These are phyloP conservation scores for Podocnemis expansa DNA, from an alignment of 2,113 vertebrate species.

Conservation along the genomic window DNA sequence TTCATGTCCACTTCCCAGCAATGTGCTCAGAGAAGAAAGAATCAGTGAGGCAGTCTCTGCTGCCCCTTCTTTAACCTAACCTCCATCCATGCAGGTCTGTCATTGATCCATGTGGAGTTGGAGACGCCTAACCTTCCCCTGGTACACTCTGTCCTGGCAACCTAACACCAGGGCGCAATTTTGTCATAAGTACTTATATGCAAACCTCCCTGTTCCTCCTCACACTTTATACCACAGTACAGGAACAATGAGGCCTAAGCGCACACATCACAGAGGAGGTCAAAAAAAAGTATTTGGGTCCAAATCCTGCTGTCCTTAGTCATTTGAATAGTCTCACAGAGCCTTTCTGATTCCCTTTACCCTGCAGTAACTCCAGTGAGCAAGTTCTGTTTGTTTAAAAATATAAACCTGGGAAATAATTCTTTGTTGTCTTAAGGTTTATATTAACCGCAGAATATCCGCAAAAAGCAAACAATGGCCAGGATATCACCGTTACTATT, in stretches of 20 bases:
- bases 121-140: not conserved
- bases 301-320: not conserved
- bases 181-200: not conserved
- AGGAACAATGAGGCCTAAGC: not conserved
- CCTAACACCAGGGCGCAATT: not conserved
- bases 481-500: not conserved
- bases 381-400: not conserved
- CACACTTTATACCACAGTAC: not conserved
- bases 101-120: not conserved
- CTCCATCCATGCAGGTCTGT: not conserved
- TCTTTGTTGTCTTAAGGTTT: not conserved
- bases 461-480: not conserved
- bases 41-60: not conserved
- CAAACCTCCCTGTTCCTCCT: not conserved
- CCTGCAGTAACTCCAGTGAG: not conserved
- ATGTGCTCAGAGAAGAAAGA: not conserved
- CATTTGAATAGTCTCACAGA: not conserved
- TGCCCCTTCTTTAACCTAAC: not conserved
- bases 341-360: not conserved
- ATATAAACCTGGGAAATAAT: not conserved
- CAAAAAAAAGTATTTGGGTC: not conserved
- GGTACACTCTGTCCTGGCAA: not conserved
- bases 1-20: not conserved
- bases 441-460: not conserved
- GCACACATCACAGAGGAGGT: not conserved